These are phyloP conservation scores for Anneissia japonica DNA, from an alignment of 35 echinoderm and acorn worm genomes.

Conservation along the genomic window DNA sequence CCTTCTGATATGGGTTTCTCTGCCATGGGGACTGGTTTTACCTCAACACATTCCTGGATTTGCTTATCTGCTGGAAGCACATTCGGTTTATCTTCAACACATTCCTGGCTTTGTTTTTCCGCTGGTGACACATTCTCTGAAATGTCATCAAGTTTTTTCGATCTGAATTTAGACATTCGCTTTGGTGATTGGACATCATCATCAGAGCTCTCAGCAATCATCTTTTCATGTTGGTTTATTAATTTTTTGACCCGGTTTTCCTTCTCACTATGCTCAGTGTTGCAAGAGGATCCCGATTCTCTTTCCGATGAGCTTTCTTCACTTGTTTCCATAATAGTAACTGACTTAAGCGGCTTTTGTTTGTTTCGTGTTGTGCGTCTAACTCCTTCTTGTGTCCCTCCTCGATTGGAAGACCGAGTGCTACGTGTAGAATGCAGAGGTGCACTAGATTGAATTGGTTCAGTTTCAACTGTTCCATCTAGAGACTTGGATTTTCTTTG, in stretches of 20 bases:
- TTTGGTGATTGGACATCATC: neutral
- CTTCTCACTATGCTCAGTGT: neutral
- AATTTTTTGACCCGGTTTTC: neutral
- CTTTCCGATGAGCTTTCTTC: neutral
- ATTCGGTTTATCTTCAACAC: no score
- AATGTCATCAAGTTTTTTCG: neutral
- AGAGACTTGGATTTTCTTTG: neutral
- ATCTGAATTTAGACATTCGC: neutral
- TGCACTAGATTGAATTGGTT: neutral
- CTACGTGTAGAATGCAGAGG: neutral
- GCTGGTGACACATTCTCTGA: neutral
- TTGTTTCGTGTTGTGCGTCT: neutral
- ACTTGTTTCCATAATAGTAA: neutral
- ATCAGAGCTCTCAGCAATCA: neutral
- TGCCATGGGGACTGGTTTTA: neutral
- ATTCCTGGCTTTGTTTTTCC: no score
- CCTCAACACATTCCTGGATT: no score
- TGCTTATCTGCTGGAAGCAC: no score
- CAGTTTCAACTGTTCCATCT: neutral
- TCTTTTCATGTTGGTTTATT: neutral
- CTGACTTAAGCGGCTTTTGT: neutral
- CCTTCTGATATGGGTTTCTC: neutral
- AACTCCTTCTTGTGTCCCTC: neutral
- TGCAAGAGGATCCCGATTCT: neutral
- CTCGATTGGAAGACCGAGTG: neutral